Evolutionary conservation across 2,797 vertebrate genomes (phyloP), one percentile per base, ranked within the genome.

Genomic region (Carcharodon carcharias): DNA sequence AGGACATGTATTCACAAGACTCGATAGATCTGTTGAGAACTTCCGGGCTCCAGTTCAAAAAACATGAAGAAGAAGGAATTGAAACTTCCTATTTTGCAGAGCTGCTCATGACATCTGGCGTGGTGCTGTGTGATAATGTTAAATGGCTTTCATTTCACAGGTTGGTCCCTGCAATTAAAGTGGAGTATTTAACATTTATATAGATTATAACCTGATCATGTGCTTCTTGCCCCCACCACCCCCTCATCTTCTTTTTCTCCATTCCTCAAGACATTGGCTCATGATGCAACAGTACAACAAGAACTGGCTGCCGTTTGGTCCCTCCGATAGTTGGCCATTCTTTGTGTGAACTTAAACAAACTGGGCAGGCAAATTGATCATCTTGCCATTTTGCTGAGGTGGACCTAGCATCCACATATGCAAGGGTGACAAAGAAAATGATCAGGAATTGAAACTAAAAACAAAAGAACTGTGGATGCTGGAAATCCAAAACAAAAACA

Each of bases 121-220:
- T 99, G 0, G 99, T 99, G 96, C 98, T 99, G 92, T 99, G 99
- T 97, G 99, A 99, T 97, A 99, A 99, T 11, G 99, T 99, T 97
- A 99, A 99, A 96, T 99, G 99, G 99, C 98, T 99, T 26, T 99
- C 99, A 3, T 99, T 99, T 98, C 99, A 99, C 97, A 99, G 99
- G 99, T 99, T 96, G 96, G 97, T 35, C 6, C 4, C 1, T 35
- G 16, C 28, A 77, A 50, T 71, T 54, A 31, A 54, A 73, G 7
- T 50, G 28, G 26, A 71, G 11, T 35, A 56, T 56, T 69, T 50
- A 23, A 61, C 14, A 61, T 56, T 93, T 21, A 95, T 69, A 50
- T 61, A 35, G 4, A 45, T 94, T 26, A 23, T 65, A 9, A 45
- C 0, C 16, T 40, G 3, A 31, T 71, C 23, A 16, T 94, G 6